Percentiles rank a stretch among this genome's conserved stretches.
Conservation (phyloP, 2,113 vertebrate species). For the Setophaga coronata region DNA sequence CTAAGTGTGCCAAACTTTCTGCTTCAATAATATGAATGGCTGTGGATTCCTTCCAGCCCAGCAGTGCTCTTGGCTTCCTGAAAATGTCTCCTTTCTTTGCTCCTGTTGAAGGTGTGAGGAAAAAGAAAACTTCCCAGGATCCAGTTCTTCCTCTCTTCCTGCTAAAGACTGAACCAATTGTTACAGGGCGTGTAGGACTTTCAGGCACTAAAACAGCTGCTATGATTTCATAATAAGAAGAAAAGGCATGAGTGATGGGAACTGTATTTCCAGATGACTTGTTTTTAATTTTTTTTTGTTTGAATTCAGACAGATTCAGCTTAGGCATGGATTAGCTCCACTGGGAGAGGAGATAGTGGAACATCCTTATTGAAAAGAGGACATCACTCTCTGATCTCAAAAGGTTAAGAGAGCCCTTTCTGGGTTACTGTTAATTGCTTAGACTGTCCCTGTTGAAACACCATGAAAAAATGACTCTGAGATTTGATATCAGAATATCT, state of each 20-base stretch:
- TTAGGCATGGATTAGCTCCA: background rate
- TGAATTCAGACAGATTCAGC: background rate
- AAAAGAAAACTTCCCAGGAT: background rate
- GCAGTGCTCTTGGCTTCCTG: background rate
- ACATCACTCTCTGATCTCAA: background rate
- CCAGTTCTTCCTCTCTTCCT: background rate
- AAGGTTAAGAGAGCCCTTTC: background rate
- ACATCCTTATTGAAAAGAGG: background rate
- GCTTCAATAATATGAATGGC: background rate
- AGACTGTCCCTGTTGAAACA: background rate
- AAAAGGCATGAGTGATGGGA: background rate
- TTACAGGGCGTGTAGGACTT: background rate
- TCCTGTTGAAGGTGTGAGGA: background rate
- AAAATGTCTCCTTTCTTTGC: background rate
- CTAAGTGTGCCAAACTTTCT: background rate
- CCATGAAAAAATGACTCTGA: background rate
- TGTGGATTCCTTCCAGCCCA: background rate
- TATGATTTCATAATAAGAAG: background rate
- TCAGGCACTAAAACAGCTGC: background rate
- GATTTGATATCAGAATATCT: background rate
- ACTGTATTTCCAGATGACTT: background rate
- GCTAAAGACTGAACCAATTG: background rate
- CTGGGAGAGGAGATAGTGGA: background rate
- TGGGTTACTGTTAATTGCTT: background rate
- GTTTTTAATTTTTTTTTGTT: background rate